A percentile compares a stretch with the other conserved stretches of the same genome.
These are phyloP conservation scores for Marcusenius ussheri DNA, from an alignment of 2,113 vertebrate species.

Conservation along the genomic window DNA sequence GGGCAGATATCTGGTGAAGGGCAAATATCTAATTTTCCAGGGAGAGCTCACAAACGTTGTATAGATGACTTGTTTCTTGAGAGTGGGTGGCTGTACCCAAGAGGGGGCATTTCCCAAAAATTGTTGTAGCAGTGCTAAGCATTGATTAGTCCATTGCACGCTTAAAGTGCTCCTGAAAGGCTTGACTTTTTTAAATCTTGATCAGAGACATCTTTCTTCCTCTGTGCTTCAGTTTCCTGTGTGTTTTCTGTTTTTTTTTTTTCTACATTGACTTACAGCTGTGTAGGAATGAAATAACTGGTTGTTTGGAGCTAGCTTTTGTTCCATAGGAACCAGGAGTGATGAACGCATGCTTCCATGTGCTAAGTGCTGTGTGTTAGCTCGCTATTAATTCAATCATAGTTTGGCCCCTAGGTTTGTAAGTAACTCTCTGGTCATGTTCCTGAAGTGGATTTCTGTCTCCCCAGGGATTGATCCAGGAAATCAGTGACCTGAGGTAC, in stretches of 20 bases:
- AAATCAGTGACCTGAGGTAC: slow-evolving; percentile 80
- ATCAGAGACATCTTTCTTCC: background rate
- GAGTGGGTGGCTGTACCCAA: background rate
- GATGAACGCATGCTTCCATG: background rate
- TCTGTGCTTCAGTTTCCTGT: background rate
- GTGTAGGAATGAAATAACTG: background rate
- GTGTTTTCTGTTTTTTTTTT: background rate
- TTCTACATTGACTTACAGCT: background rate
- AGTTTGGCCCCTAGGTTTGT: background rate
- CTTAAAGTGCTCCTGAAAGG: background rate
- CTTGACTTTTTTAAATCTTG: background rate
- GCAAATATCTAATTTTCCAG: background rate
- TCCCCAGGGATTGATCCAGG: slow-evolving; percentile 77
- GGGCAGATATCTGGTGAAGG: background rate
- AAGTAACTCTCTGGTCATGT: background rate
- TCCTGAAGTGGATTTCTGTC: background rate
- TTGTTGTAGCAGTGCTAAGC: background rate
- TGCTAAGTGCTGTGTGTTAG: background rate
- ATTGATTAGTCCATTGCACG: background rate
- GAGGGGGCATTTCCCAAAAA: background rate
- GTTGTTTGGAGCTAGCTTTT: background rate
- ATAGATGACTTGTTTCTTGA: background rate
- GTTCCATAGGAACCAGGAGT: background rate
- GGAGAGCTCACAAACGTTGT: background rate
- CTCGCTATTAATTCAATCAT: background rate